Conservation (phyloP, 30 jellyfish, hydroid and myxozoan species). For the Hydractinia echinata region DNA sequence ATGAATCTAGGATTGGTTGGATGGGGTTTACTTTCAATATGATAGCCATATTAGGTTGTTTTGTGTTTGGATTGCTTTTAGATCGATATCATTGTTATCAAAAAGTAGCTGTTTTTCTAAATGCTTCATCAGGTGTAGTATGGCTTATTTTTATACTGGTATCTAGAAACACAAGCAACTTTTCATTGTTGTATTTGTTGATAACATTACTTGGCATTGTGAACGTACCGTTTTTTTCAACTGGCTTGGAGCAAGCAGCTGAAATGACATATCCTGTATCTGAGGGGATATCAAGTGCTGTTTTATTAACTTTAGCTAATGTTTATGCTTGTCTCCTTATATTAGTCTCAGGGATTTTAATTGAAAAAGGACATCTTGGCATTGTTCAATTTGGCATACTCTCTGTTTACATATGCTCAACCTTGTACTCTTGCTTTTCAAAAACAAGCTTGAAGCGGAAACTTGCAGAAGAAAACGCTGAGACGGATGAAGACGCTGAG, state of each 20-base stretch:
- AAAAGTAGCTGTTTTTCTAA: slow-evolving; percentile 30
- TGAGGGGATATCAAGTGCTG: slow-evolving; percentile 60
- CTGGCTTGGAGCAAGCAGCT: slow-evolving; percentile 75
- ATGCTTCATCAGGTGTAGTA: slow-evolving; percentile 32
- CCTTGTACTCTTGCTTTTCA: slow-evolving; percentile 38
- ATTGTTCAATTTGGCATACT: slow-evolving; percentile 34
- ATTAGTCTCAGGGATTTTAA: slow-evolving; percentile 40
- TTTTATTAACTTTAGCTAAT: slow-evolving; percentile 61
- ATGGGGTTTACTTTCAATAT: slow-evolving; percentile 62
- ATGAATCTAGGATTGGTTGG: slow-evolving; percentile 65
- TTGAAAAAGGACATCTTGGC: slow-evolving; percentile 29
- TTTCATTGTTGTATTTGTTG: slow-evolving; percentile 31
- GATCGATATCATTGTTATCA: slow-evolving; percentile 45
- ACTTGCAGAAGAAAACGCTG: slow-evolving; percentile 34
- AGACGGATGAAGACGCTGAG: too few relatives aligned
- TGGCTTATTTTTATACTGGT: slow-evolving; percentile 48
- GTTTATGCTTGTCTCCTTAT: slow-evolving; percentile 49
- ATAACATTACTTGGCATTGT: slow-evolving; percentile 36
- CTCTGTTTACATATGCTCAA: slow-evolving; percentile 38
- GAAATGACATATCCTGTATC: slow-evolving; percentile 79
- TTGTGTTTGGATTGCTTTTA: slow-evolving; percentile 44
- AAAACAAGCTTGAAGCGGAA: slow-evolving; percentile 55
- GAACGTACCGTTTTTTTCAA: slow-evolving; percentile 49
- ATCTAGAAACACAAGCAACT: slow-evolving; percentile 33
- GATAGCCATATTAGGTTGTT: slow-evolving; percentile 43